Conservation (phyloP, 1,140 invertebrate species). For the Proctacanthus coquilletti region DNA sequence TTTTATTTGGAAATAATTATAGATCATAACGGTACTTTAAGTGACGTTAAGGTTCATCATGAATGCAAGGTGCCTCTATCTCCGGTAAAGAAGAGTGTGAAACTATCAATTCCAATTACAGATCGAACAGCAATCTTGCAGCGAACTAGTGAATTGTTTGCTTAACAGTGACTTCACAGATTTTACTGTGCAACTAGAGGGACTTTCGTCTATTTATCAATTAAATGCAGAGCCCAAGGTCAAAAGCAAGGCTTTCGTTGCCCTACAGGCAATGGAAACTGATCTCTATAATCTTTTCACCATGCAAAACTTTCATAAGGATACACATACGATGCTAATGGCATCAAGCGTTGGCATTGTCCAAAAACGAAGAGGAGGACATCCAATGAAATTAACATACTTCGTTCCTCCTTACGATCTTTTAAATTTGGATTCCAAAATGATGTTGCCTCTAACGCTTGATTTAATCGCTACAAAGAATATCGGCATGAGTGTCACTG, state of each 20-base stretch:
- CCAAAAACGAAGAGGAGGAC: conserved; percentile 61
- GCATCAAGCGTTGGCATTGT: conserved; percentile 78
- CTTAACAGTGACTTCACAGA: conserved; percentile 76
- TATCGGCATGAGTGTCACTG: conserved; percentile 73
- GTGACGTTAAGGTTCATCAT: conserved; percentile 64
- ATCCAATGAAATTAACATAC: conserved; percentile 86
- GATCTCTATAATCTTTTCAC: conserved; percentile 77
- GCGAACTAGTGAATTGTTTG: conserved; percentile 65
- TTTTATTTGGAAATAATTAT: conserved; percentile 87
- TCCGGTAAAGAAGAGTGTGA: not conserved
- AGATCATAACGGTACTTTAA: conserved; percentile 62
- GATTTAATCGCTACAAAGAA: conserved; percentile 43
- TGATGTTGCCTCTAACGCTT: conserved; percentile 54
- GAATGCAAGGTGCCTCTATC: conserved; percentile 20
- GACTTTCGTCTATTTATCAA: conserved; percentile 81
- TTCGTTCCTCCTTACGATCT: conserved; percentile 92
- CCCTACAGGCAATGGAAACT: conserved; percentile 78
- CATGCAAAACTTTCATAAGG: conserved; percentile 57
- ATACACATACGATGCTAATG: conserved; percentile 73
- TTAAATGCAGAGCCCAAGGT: conserved; percentile 88
- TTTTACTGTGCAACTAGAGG: conserved; percentile 82
- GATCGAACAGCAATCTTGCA: conserved; percentile 49
- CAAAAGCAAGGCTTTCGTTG: conserved; percentile 84
- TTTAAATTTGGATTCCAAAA: conserved; percentile 55
- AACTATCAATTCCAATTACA: conserved; percentile 1